Conservation (phyloP, 2,113 vertebrate genomes). For the Blennius ocellaris region DNA sequence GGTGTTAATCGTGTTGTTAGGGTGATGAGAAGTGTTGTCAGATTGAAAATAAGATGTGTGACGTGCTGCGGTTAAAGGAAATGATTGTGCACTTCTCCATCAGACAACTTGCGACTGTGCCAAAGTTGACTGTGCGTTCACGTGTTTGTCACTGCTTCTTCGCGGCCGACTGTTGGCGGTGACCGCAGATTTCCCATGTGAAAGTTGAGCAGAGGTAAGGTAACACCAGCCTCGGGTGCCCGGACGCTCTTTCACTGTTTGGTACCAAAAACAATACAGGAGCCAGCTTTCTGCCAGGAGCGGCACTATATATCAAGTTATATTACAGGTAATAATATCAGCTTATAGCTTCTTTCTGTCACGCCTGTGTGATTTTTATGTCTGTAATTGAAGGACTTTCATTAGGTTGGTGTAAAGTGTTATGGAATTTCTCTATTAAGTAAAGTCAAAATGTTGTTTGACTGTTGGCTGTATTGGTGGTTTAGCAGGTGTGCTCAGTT, state of each 20-base stretch:
- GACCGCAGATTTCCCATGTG: conserved; percentile 57
- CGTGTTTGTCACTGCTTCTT: conserved; percentile 30
- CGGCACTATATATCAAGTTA: conserved; percentile 19
- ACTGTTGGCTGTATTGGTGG: too few species aligned
- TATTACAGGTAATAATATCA: conserved; percentile 19
- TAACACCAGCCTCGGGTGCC: conserved; percentile 16
- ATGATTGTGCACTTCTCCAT: conserved; percentile 34
- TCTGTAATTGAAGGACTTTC: not conserved
- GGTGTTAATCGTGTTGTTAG: not conserved
- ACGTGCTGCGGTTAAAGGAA: conserved; percentile 40
- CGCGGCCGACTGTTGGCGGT: conserved; percentile 37
- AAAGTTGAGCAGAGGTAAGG: conserved; percentile 42
- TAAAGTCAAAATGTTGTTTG: too few species aligned
- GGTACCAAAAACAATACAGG: not conserved
- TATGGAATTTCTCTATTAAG: not conserved
- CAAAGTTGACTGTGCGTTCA: conserved; percentile 52
- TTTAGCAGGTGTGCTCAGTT: too few species aligned
- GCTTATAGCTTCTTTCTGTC: conserved; percentile 14
- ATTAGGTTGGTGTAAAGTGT: not conserved
- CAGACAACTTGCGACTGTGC: conserved; percentile 31
- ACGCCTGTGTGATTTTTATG: conserved; percentile 5
- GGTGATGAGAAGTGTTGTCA: conserved; percentile 2
- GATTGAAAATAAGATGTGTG: conserved; percentile 26
- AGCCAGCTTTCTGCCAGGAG: conserved; percentile 22
- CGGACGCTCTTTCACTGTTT: conserved; percentile 15